Evolutionary conservation across 2,113 vertebrate species (phyloP), one percentile per base, ranked within the genome.

Genomic region (Sardina pilchardus): DNA sequence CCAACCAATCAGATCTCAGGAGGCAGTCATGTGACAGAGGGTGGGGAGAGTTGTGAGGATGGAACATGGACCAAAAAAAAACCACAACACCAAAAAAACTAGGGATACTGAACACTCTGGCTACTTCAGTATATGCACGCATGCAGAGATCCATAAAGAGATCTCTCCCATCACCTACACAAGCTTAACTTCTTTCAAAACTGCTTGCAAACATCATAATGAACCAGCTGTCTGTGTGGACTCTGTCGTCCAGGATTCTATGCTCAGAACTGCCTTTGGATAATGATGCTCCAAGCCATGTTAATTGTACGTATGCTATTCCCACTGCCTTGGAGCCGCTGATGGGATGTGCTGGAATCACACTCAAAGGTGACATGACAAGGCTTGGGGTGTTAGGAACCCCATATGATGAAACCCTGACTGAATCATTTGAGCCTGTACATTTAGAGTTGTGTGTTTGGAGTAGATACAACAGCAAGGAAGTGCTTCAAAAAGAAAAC

Each of bases 21-120:
- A 84, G 85, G 86, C 59, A 53, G 88, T 89, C 90, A 90, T 81
- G 86, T 90, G 88, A 90, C 84, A 39, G 47, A 39, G 86, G 71
- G 75, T 47, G 78, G 30, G 9, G 82, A 81, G 56, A 85, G 30
- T 26, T 59, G 82, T 17, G 47, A 47, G 82, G 78, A 47, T 30
- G 21, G 30, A 59, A 21, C 47, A 39, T 83, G 82, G 59, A 59
- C 82, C 1, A 34, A 24, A 34, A 26, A 81, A 81, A 42, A 44
- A 44, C 8, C 14, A 78, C 1, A 4, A 24, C 2, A 71, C 63
- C 0, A 7, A 42, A 42, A 42, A 42, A 42, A 2, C 39, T 42
- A 42, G 39, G 42, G 36, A 43, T 42, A 44, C 80, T 30, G 30
- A 24, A 63, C 50, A 56, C 50, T 53, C 14, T 21, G 50, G 16